These are phyloP conservation scores for Pseudotriccus pelzelni DNA, from an alignment of 2,797 vertebrate genomes.

Conservation along the genomic window DNA sequence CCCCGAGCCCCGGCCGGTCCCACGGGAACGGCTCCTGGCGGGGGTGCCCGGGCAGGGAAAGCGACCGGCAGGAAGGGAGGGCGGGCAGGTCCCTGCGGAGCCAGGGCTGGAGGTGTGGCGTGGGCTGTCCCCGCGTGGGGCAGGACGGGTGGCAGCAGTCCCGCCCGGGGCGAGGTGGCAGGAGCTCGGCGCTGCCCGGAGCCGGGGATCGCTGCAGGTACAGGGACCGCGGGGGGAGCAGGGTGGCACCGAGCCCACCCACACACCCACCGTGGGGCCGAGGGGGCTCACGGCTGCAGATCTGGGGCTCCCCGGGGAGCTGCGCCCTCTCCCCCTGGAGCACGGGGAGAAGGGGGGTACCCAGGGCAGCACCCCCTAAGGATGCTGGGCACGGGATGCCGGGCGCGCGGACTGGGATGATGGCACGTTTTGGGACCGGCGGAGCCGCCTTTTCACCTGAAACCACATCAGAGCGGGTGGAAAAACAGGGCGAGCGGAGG, in stretches of 20 bases:
- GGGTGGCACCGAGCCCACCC: background rate
- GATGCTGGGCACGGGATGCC: background rate
- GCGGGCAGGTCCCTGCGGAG: background rate
- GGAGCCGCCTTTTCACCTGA: background rate
- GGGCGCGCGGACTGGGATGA: background rate
- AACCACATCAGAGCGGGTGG: background rate
- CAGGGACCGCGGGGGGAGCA: background rate
- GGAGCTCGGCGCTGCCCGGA: background rate
- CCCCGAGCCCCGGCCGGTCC: background rate
- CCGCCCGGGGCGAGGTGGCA: background rate
- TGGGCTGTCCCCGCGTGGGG: background rate
- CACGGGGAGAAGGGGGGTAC: background rate
- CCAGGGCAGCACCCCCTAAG: background rate
- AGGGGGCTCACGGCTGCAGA: fast-evolving
- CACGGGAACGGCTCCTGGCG: background rate
- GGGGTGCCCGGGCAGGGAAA: background rate
- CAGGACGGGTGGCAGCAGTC: background rate
- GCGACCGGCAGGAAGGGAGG: background rate
- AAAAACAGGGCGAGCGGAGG: background rate
- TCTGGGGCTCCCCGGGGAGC: background rate
- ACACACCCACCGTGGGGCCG: background rate
- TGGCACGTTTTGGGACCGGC: fast-evolving
- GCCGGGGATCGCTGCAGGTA: background rate
- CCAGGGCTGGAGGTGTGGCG: background rate
- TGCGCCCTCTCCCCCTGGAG: too few relatives aligned